Conservation (phyloP, 2,888 invertebrate species). For the Helobdella robusta region DNA sequence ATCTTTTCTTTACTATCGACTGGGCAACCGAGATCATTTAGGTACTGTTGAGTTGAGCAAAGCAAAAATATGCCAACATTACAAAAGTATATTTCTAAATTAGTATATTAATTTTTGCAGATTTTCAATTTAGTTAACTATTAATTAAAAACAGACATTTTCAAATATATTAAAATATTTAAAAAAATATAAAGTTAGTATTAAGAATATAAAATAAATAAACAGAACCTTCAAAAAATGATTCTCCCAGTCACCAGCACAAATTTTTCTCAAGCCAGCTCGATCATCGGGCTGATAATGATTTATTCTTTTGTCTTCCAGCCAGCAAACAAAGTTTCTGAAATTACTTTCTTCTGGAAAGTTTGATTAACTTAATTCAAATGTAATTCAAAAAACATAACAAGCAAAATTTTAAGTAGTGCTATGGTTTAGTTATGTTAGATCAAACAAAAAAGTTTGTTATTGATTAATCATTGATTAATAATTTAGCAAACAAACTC, state of each 20-base stretch:
- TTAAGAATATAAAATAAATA: not conserved
- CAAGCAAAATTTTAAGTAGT: no score
- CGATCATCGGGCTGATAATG: conserved; percentile 75
- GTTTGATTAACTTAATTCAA: no score
- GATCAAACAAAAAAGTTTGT: no score
- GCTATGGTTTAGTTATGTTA: no score
- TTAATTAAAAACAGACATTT: not conserved
- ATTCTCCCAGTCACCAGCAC: conserved; percentile 61
- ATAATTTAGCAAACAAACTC: no score
- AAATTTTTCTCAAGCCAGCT: conserved; percentile 62
- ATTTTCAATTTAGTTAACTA: not conserved
- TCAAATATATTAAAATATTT: not conserved
- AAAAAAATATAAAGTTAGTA: not conserved
- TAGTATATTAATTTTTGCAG: no score
- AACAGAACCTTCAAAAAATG: conserved; percentile 54
- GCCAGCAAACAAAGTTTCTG: conserved; percentile 72
- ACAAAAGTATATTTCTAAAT: no score
- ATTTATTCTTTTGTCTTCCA: conserved; percentile 86
- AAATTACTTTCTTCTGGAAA: conserved; percentile 67
- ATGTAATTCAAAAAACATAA: no score
- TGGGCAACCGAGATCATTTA: conserved; percentile 60
- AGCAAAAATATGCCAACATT: not conserved
- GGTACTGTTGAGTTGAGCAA: conserved; percentile 54
- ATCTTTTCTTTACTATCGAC: conserved; percentile 17
- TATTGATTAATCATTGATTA: no score